Percentiles rank a stretch among this genome's conserved stretches.
phyloP scores from a whole-genome alignment of 2,113 vertebrate species.

The Hypomesus transpacificus region DNA sequence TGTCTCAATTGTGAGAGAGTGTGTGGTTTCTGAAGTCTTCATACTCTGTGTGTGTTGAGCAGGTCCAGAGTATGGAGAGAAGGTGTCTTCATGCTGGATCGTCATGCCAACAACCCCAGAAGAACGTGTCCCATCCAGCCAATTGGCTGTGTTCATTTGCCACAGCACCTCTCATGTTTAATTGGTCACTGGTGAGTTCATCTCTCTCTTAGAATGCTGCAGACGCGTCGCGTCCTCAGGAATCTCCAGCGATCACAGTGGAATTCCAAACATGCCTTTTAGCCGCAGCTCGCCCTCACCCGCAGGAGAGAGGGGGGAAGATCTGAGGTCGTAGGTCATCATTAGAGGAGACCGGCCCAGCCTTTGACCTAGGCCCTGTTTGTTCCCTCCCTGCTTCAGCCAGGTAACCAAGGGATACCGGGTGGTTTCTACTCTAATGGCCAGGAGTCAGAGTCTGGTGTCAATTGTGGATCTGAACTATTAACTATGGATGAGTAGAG shows the following conservation, averaged over 20 bases:
- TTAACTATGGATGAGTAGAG: not conserved
- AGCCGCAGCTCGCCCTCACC: constrained; percentile 14
- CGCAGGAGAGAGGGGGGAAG: constrained; percentile 18
- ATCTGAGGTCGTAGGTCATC: constrained; percentile 1
- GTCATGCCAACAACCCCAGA: constrained; percentile 78
- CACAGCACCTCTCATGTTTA: constrained; percentile 79
- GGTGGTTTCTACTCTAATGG: constrained; percentile 9
- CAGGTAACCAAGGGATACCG: constrained; percentile 22
- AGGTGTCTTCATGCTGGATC: constrained; percentile 79
- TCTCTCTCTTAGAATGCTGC: constrained; percentile 73
- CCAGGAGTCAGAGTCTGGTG: not conserved
- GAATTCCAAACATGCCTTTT: constrained; percentile 41
- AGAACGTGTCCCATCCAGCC: constrained; percentile 74
- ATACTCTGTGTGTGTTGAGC: not conserved
- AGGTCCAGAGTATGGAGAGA: constrained; percentile 57
- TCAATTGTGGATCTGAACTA: not conserved
- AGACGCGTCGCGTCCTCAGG: constrained; percentile 71
- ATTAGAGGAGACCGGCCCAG: constrained; percentile 14
- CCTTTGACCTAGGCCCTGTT: constrained; percentile 33
- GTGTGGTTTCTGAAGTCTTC: not conserved
- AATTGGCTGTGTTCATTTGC: constrained; percentile 77
- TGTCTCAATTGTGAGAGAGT: not conserved
- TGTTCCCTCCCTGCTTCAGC: constrained; percentile 39
- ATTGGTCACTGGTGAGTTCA: constrained; percentile 89
- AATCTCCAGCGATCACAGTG: constrained; percentile 57